Evolutionary conservation across 1,140 invertebrate genomes (phyloP), one percentile per base, ranked within the genome.

Genomic region (Tetragnatha versicolor): DNA sequence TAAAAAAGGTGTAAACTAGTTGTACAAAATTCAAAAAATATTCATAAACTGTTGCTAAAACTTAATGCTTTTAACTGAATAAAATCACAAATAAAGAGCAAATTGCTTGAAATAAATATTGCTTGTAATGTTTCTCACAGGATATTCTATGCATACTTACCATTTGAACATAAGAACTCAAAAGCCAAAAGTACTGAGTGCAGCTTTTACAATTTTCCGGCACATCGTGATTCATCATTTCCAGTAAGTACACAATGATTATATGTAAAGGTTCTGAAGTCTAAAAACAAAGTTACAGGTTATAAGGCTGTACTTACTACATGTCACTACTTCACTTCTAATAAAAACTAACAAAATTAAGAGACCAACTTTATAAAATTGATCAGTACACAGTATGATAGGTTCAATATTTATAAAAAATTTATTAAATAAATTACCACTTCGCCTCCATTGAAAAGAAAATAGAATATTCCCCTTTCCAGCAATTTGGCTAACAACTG

Each of bases 141-240:
- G n/a, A n/a, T n/a, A n/a, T n/a, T n/a, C n/a, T n/a, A n/a, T n/a
- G n/a, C n/a, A 37, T 65, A 69, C 69, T 51, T 68, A 80, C 87
- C 85, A 87, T 82, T 82, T 87, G 86, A 20, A 86, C 84, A 82
- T 88, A 88, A 45, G 80, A 79, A 51, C 82, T 83, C n/a, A 89
- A 82, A 14, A 88, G 83, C 22, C 82, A 82, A 80, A 89, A 88
- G 79, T 88, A 88, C 76, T 88, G 86, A 5, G 81, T 82, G 75
- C 85, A 87, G 22, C 86, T 85, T 82, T 87, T 86, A 81, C 85
- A 85, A 66, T 86, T 84, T 72, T 88, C 86, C 25, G 86, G 82
- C 3, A 88, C 87, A 79, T 88, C 87, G 81, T 86, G 86, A 33
- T 85, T 83, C 35, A 89, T 79, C 82, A 88, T 82, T 27, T 82